Evolutionary conservation across 2,888 invertebrate species (phyloP).

Genomic region (Phaedon cochleariae): DNA sequence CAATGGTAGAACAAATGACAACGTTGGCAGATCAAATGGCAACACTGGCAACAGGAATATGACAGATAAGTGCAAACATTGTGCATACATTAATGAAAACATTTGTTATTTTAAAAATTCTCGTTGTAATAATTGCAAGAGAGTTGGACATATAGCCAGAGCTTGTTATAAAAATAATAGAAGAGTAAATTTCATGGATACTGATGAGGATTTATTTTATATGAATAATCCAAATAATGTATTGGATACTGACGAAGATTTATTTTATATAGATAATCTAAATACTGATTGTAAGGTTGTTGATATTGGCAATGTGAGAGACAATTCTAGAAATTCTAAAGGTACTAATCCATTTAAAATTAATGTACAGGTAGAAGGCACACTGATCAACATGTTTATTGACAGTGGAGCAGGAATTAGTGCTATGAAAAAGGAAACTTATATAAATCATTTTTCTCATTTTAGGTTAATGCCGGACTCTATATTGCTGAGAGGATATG

Average conservation of each 20-base stretch:
- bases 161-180: constrained; percentile 10
- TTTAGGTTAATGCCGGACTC: constrained; percentile 10
- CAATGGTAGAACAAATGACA: no score
- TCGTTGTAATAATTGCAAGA: constrained; percentile 13
- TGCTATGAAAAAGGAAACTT: constrained; percentile 10
- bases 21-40: neutral
- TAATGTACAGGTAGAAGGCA: constrained; percentile 1
- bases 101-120: constrained; percentile 10
- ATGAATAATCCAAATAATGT: no score
- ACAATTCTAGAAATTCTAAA: neutral
- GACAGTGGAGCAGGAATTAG: constrained; percentile 17
- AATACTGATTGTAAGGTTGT: neutral
- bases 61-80: constrained; percentile 18
- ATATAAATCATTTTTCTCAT: constrained; percentile 16
- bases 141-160: constrained; percentile 12
- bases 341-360: constrained; percentile 8
- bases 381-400: constrained; percentile 5
- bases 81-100: constrained; percentile 2
- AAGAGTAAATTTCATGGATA: constrained; percentile 13
- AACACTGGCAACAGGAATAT: neutral
- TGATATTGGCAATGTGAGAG: neutral
- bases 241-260: no score
- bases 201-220: no score
- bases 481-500: constrained; percentile 17
- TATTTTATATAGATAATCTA: neutral